Evolutionary conservation across 2,113 vertebrate genomes (phyloP), one percentile per base, ranked within the genome.

Genomic region (Chaenogobius annularis): DNA sequence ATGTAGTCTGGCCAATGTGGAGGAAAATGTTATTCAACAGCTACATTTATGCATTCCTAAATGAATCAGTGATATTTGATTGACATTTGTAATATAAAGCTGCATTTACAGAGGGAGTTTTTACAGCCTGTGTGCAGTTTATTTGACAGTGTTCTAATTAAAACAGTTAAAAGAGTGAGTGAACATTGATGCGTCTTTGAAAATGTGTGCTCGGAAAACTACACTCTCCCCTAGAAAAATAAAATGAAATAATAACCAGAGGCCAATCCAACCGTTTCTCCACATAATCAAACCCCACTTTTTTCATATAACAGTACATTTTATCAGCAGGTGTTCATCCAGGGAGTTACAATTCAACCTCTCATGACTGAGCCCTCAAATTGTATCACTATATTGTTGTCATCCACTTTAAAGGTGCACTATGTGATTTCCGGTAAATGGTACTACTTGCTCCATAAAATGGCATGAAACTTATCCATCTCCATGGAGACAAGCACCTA

Each of bases 21-120:
- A 59, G 31, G 13, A 15, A 26, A 59, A 17, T 63, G 59, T 35
- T 37, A 47, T 10, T 31, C 12, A 31, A 26, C 26, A 31, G 26
- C 26, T 31, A 31, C 26, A 31, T 31, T 31, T 56, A 35, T 35
- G 19, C 22, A 47, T 6, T 58, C 26, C n/a, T 63, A 63, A 40
- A 63, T 37, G 17, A 59, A 59, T 59, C 26, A 5, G 35, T 40
- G 8, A 11, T 63, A 19, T 40, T 40, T 63, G 59, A 63, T 63
- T 37, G 59, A 63, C 59, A n/a, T 63, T 63, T 63, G 31, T 37
- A 63, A 37, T 63, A 13, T 15, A 26, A 59, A 31, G 22, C 56
- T 17, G 59, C 26, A 59, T 59, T 31, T 59, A 26, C 56, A 12
- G 23, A 59, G 56, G 26, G 23, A 14, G 56, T 35, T 59, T 23